Conservation (phyloP, 2,113 vertebrate genomes). For the Oryzias woworae region DNA sequence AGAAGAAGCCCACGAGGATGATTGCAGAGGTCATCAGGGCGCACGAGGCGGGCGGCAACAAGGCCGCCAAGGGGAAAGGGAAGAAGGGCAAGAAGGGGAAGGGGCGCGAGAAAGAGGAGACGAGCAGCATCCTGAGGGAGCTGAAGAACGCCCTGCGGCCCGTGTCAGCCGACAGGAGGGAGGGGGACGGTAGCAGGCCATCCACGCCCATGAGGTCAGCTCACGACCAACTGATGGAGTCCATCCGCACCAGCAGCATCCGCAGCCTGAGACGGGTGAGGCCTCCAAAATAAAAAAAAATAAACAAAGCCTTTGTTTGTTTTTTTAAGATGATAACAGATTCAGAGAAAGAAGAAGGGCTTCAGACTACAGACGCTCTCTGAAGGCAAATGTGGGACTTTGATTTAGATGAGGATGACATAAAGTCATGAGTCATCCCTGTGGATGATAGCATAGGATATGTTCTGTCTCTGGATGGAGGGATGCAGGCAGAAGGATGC, state of each 20-base stretch:
- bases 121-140: constrained; percentile 84
- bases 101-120: constrained; percentile 60
- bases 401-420: constrained; percentile 53
- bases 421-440: constrained; percentile 54
- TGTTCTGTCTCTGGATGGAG: constrained; percentile 20
- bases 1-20: constrained; percentile 85
- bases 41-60: constrained; percentile 83
- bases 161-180: constrained; percentile 79
- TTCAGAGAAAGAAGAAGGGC: not conserved
- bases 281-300: not conserved
- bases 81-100: constrained; percentile 78
- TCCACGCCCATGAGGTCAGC: constrained; percentile 89
- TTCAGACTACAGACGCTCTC: not conserved
- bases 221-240: constrained; percentile 93
- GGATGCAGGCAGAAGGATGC: constrained; percentile 16
- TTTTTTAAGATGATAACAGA: not conserved
- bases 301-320: not conserved
- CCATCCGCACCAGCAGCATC: constrained; percentile 86
- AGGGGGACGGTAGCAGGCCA: constrained; percentile 86
- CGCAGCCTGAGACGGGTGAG: constrained; percentile 82
- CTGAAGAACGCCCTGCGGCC: constrained; percentile 91
- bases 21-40: constrained; percentile 92
- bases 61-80: constrained; percentile 78
- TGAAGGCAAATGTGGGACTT: constrained; percentile 26
- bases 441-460: constrained; percentile 32